Percentiles rank a stretch among this genome's conserved stretches.
Conservation (phyloP, 2,888 invertebrate genomes). For the Sinelater perroti region DNA sequence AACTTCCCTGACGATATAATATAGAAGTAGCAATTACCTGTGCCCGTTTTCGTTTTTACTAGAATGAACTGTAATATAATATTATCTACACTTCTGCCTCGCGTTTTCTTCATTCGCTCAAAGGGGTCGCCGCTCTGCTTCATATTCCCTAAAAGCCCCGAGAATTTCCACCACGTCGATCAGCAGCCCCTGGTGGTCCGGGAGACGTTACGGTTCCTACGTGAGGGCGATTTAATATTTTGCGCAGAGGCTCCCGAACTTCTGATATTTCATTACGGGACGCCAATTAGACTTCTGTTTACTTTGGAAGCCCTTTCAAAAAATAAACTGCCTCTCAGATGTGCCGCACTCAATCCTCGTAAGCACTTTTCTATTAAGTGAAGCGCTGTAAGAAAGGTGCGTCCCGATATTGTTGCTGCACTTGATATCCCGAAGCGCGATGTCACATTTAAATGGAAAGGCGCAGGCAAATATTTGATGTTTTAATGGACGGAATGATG, state of each 20-base stretch:
- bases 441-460: conserved; percentile 36
- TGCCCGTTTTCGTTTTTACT: conserved; percentile 14
- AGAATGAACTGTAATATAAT: conserved; percentile 21
- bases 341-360: conserved; percentile 22
- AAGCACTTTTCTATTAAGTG: conserved; percentile 33
- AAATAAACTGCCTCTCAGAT: conserved; percentile 29
- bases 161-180: conserved; percentile 4
- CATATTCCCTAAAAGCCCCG: conserved; percentile 1
- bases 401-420: conserved; percentile 27
- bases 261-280: conserved; percentile 35
- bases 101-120: conserved; percentile 19
- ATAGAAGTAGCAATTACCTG: conserved; percentile 16
- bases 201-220: neutral
- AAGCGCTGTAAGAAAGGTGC: conserved; percentile 24
- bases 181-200: neutral
- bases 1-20: conserved; percentile 9
- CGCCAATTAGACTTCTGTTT: conserved; percentile 37
- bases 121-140: conserved; percentile 18
- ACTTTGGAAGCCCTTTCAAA: conserved; percentile 33
- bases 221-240: conserved; percentile 25
- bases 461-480: conserved; percentile 31
- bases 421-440: conserved; percentile 21
- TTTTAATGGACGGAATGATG: conserved; percentile 29
- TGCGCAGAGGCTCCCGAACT: conserved; percentile 18
- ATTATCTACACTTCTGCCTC: conserved; percentile 23